Percentiles rank a stretch among this genome's conserved stretches.
Conservation (phyloP, 2,888 invertebrate species). For the Macropis europaea region DNA sequence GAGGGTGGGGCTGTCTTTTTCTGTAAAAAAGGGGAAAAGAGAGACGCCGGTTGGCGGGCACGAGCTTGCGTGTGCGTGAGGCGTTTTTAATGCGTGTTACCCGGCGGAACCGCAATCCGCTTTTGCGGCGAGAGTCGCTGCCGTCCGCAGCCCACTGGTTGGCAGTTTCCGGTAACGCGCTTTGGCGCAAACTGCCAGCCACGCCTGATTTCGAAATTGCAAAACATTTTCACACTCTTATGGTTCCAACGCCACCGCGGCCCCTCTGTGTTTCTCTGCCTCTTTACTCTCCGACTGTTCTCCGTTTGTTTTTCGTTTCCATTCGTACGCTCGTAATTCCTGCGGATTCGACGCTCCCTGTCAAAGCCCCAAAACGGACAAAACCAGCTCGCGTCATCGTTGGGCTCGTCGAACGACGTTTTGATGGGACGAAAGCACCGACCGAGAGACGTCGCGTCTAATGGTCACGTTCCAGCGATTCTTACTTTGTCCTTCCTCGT, state of each 20-base stretch:
- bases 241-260: constrained; percentile 63
- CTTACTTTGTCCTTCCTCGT: background rate
- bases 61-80: constrained; percentile 54
- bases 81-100: constrained; percentile 67
- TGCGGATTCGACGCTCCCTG: constrained; percentile 32
- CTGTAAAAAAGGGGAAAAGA: background rate
- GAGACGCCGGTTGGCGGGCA: constrained; percentile 10
- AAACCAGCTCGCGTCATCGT: constrained; percentile 32
- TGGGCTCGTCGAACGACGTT: constrained; percentile 25
- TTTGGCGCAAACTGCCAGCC: constrained; percentile 68
- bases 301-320: constrained; percentile 5
- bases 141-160: constrained; percentile 55
- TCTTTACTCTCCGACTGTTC: constrained; percentile 4
- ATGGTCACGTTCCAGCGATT: background rate
- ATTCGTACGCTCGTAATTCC: constrained; percentile 30
- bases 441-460: constrained; percentile 16
- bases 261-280: constrained; percentile 41
- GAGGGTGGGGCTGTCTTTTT: background rate
- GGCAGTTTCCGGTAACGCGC: constrained; percentile 71
- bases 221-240: constrained; percentile 79
- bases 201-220: constrained; percentile 77
- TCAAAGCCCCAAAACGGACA: constrained; percentile 52
- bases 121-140: constrained; percentile 69
- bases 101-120: constrained; percentile 69
- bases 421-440: constrained; percentile 12